These are phyloP conservation scores for Drosophila birchii DNA, from an alignment of 2,888 invertebrate genomes.

Conservation along the genomic window DNA sequence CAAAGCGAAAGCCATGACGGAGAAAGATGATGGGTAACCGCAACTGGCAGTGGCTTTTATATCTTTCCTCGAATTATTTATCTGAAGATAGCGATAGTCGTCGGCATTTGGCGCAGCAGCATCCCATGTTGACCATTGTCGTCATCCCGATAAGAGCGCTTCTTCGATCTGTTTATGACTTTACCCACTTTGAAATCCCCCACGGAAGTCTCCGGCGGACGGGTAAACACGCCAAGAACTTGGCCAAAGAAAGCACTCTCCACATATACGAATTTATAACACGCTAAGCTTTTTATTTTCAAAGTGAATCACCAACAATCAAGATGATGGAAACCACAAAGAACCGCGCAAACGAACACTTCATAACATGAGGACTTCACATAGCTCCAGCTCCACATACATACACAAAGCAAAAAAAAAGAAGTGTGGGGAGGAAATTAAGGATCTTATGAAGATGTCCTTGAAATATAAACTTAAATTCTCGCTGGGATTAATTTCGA, in stretches of 20 bases:
- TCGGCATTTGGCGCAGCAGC: constrained; percentile 69
- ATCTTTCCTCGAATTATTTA: background rate
- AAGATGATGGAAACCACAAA: constrained; percentile 53
- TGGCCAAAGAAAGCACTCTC: constrained; percentile 4
- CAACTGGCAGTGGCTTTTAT: constrained; percentile 1
- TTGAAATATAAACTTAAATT: constrained; percentile 1
- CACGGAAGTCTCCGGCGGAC: constrained; percentile 23
- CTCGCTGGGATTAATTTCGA: background rate
- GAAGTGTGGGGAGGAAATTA: background rate
- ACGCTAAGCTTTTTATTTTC: constrained; percentile 61
- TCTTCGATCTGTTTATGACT: constrained; percentile 66
- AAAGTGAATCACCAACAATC: constrained; percentile 68
- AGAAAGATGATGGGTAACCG: constrained; percentile 12
- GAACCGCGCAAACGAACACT: constrained; percentile 71
- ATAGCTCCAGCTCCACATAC: constrained; percentile 39
- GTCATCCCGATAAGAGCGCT: constrained; percentile 55
- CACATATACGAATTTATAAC: constrained; percentile 27
- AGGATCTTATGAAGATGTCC: constrained; percentile 5
- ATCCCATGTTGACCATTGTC: constrained; percentile 54
- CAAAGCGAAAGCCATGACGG: constrained; percentile 49
- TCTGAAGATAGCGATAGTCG: constrained; percentile 55
- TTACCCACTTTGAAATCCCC: constrained; percentile 8
- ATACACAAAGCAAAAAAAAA: constrained; percentile 20
- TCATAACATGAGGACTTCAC: constrained; percentile 47
- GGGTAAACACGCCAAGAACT: constrained; percentile 16